phyloP scores from a whole-genome alignment of 2,888 invertebrate species.

The Perizoma flavofasciatum region DNA sequence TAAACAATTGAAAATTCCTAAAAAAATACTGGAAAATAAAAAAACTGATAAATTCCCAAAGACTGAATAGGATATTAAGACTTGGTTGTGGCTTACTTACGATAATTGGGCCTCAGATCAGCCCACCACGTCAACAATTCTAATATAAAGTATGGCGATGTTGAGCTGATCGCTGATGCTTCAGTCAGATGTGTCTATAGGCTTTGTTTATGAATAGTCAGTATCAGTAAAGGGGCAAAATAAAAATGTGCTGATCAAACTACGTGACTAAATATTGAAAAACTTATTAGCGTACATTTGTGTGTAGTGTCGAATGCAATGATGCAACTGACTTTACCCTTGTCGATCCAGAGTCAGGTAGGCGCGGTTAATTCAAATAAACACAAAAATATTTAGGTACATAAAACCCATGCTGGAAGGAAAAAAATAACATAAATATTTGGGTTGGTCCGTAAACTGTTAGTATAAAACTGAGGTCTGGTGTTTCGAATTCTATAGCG shows the following conservation, averaged over 20 bases:
- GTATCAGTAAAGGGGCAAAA: slow-evolving; percentile 71
- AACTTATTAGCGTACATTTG: slow-evolving; percentile 84
- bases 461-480: slow-evolving; percentile 77
- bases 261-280: slow-evolving; percentile 65
- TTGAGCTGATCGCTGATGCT: slow-evolving; percentile 1
- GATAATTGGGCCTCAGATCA: not conserved
- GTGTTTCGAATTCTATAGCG: slow-evolving; percentile 71
- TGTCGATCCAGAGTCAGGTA: slow-evolving; percentile 67
- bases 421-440: slow-evolving; percentile 81
- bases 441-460: slow-evolving; percentile 78
- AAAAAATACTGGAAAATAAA: too few species aligned
- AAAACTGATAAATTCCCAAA: too few species aligned
- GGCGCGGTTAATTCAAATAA: slow-evolving; percentile 77
- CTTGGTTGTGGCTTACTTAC: too few species aligned
- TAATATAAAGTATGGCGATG: slow-evolving; percentile 1
- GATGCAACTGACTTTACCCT: slow-evolving; percentile 83
- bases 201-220: slow-evolving; percentile 39
- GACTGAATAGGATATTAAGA: too few species aligned
- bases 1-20: too few species aligned
- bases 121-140: slow-evolving; percentile 1
- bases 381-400: slow-evolving; percentile 77
- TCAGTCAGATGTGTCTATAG: too few species aligned
- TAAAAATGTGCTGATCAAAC: slow-evolving; percentile 68
- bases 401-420: slow-evolving; percentile 81
- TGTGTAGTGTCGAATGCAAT: slow-evolving; percentile 84